These are phyloP conservation scores for Anarsia innoxiella DNA, from an alignment of 2,888 invertebrate species.

Conservation along the genomic window DNA sequence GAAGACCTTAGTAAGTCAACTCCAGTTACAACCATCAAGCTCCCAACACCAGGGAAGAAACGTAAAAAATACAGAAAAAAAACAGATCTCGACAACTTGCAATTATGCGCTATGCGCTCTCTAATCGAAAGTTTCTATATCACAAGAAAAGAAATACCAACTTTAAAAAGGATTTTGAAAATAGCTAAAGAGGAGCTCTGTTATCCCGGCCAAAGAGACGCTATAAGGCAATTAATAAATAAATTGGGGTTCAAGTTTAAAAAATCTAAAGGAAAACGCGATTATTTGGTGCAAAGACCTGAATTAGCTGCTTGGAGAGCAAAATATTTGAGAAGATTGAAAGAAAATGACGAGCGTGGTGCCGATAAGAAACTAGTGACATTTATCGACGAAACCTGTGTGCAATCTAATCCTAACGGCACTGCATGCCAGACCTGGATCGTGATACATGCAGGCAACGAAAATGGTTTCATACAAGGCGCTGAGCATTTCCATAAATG, in stretches of 20 bases:
- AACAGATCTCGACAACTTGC: not conserved
- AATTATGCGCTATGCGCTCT: constrained; percentile 5
- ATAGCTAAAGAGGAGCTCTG: constrained; percentile 1
- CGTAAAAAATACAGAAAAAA: not conserved
- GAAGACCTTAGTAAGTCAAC: too few relatives aligned
- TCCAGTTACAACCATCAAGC: not conserved
- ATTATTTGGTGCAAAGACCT: constrained; percentile 6
- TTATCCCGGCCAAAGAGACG: not conserved
- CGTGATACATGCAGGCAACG: constrained; percentile 19
- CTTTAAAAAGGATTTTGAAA: constrained; percentile 13
- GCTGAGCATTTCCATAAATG: not conserved
- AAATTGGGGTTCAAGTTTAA: constrained; percentile 15
- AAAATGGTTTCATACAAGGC: not conserved
- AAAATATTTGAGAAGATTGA: constrained; percentile 9
- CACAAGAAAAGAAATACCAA: constrained; percentile 14
- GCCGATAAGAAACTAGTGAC: constrained; percentile 14
- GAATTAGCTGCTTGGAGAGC: constrained; percentile 13
- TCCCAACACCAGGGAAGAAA: not conserved
- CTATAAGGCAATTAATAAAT: constrained; percentile 2
- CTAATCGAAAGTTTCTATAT: constrained; percentile 14
- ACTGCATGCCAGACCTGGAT: constrained; percentile 20
- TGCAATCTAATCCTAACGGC: constrained; percentile 16
- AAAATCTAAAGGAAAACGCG: constrained; percentile 11
- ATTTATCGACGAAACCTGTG: constrained; percentile 15
- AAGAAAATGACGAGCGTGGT: constrained; percentile 15